Percentiles rank a stretch among this genome's conserved stretches.
Conservation (phyloP, 2,888 invertebrate genomes). For the Drosophila vallismaia region DNA sequence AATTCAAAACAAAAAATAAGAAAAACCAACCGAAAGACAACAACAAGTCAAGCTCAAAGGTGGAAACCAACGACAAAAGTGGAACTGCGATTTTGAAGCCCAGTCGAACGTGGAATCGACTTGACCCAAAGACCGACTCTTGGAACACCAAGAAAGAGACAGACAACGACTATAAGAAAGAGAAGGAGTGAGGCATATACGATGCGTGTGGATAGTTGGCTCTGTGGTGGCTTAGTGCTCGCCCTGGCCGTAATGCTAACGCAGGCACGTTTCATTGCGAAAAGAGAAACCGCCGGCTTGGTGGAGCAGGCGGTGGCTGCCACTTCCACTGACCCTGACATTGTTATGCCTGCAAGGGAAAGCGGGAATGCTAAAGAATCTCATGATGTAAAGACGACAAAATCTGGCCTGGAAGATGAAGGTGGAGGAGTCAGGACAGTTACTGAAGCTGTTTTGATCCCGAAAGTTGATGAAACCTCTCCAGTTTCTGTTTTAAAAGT, state of each 20-base stretch:
- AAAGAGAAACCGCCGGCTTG: slow-evolving; percentile 65
- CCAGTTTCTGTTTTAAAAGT: not conserved
- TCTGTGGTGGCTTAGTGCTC: slow-evolving; percentile 39
- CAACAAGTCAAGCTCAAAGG: slow-evolving; percentile 22
- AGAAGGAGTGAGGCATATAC: slow-evolving; percentile 29
- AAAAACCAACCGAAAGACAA: slow-evolving; percentile 20
- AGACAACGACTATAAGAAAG: slow-evolving; percentile 14
- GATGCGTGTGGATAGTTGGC: slow-evolving; percentile 49
- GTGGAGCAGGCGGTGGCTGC: slow-evolving; percentile 37
- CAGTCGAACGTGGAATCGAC: slow-evolving; percentile 47
- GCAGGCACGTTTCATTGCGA: slow-evolving; percentile 68
- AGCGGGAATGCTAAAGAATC: slow-evolving; percentile 34
- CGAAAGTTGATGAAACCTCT: not conserved
- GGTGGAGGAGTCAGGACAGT: not conserved
- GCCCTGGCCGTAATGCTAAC: slow-evolving; percentile 45
- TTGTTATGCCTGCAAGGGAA: slow-evolving; percentile 54
- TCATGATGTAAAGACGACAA: not conserved
- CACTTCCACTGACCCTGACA: slow-evolving; percentile 68
- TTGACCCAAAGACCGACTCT: slow-evolving; percentile 24
- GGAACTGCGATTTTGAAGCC: slow-evolving; percentile 51
- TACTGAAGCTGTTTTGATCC: not conserved
- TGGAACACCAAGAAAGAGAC: slow-evolving; percentile 3
- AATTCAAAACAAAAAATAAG: slow-evolving; percentile 31
- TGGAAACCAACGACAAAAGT: slow-evolving; percentile 7
- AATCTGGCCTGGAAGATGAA: not conserved